Evolutionary conservation across 2,113 vertebrate species (phyloP).

Genomic region (Electrona antarctica): DNA sequence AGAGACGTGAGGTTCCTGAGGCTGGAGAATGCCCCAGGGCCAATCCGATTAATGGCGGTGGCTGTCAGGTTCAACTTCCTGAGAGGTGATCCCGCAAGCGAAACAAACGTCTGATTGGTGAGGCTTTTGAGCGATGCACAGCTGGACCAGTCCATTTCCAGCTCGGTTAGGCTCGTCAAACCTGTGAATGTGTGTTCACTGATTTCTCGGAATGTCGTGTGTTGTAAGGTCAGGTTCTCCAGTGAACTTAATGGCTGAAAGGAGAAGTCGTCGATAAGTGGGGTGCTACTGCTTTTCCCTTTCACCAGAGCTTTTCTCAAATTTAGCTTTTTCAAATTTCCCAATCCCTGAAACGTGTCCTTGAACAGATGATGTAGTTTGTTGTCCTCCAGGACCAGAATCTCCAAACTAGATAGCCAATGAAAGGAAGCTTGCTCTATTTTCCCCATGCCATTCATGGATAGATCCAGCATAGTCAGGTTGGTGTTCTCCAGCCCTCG

Average conservation of each 20-base stretch:
- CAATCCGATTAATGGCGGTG: slow-evolving; percentile 77
- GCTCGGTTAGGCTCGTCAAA: slow-evolving; percentile 78
- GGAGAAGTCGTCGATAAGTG: slow-evolving; percentile 83
- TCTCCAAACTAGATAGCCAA: slow-evolving; percentile 81
- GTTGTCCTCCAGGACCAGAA: slow-evolving; percentile 82
- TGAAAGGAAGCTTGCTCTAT: slow-evolving; percentile 81
- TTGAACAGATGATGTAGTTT: slow-evolving; percentile 77
- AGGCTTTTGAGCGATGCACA: slow-evolving; percentile 74
- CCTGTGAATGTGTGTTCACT: slow-evolving; percentile 84
- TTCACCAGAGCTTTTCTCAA: slow-evolving; percentile 78
- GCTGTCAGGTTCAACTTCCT: slow-evolving; percentile 84
- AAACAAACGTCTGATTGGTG: slow-evolving; percentile 83
- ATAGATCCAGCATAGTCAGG: slow-evolving; percentile 84
- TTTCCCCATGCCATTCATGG: slow-evolving; percentile 78
- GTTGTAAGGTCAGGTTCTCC: slow-evolving; percentile 83
- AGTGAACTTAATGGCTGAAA: slow-evolving; percentile 83
- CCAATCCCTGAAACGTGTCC: slow-evolving; percentile 83
- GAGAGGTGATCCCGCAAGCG: slow-evolving; percentile 85
- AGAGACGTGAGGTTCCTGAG: slow-evolving; percentile 82
- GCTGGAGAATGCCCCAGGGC: slow-evolving; percentile 79
- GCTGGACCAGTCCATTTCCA: slow-evolving; percentile 83
- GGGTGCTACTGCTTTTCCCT: slow-evolving; percentile 33
- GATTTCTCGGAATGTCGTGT: slow-evolving; percentile 74
- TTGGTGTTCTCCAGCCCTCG: slow-evolving; percentile 81
- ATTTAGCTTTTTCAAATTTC: slow-evolving; percentile 80